phyloP scores from a whole-genome alignment of 2,888 invertebrate species.

The Lissonota sp. region DNA sequence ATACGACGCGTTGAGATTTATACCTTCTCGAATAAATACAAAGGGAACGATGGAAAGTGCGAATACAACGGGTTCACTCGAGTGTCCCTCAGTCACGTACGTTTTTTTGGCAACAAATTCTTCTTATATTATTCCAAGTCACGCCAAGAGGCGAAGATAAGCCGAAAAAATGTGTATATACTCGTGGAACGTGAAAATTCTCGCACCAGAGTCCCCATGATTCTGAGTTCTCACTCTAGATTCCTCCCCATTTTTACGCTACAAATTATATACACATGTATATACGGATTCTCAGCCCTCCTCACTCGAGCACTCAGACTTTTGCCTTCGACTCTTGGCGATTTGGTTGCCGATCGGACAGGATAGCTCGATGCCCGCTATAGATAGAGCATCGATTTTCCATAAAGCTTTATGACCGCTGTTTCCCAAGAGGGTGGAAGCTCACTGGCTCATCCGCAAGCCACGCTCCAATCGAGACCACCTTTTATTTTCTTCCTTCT shows the following conservation, averaged over 20 bases:
- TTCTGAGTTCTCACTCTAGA: conserved; percentile 40
- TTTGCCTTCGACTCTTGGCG: conserved; percentile 27
- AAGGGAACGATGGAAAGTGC: not conserved
- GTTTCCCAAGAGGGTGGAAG: conserved; percentile 66
- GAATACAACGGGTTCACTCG: not conserved
- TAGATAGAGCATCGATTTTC: conserved; percentile 77
- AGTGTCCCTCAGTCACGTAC: not conserved
- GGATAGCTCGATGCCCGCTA: conserved; percentile 71
- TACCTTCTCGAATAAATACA: not conserved
- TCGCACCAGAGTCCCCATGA: conserved; percentile 41
- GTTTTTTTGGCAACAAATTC: not conserved
- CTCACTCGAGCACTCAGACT: conserved; percentile 39
- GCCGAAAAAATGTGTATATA: conserved; percentile 18
- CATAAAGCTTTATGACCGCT: conserved; percentile 74
- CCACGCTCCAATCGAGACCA: conserved; percentile 10
- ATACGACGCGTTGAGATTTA: not conserved
- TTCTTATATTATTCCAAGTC: conserved; percentile 58
- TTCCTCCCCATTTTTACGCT: conserved; percentile 16
- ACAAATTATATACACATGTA: conserved; percentile 8
- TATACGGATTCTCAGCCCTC: conserved; percentile 11
- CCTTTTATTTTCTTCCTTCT: not conserved
- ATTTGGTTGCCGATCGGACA: conserved; percentile 24
- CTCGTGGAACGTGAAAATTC: conserved; percentile 48
- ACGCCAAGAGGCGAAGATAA: conserved; percentile 50
- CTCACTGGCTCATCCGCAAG: conserved; percentile 53